Base-by-base conservation (phyloP, 1,140 invertebrate genomes). In the Drosophila aff. region DNA sequence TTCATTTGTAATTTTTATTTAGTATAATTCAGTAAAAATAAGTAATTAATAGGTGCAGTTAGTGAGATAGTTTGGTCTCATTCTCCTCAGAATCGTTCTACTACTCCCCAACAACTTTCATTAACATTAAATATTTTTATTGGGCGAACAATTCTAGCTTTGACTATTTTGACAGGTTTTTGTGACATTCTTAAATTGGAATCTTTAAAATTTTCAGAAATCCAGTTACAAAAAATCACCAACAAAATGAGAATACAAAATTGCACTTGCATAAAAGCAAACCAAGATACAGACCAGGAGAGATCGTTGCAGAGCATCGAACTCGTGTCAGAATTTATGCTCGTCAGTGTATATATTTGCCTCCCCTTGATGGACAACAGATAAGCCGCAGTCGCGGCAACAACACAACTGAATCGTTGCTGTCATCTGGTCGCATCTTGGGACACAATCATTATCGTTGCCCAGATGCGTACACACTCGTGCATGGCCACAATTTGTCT, bases 401-500 rank as follows among this genome's bases (percentile, higher is more conserved):
- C 8, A 72, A 41, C 18, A 40, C 26, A 36, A 47, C 16, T 15
- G 33, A 46, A 40, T 33, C 57, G 36, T 33, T 10, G 26, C 18
- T 69, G 66, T 71, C 68, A 72, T 72, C 66, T 58, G 69, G 36
- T 33, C 43, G 67, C 36, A 72, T 72, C 69, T 72, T 72, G 55
- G 36, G 53, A 71, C 66, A 60, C 53, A 73, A 62, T 65, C 64
- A 82, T 87, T 82, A 82, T 82, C 76, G 76, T 53, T 67, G 65
- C 52, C 61, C 58, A 68, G 75, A 76, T 79, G 83, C 76, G 72
- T 81, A 69, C 76, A 63, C 43, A 73, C 68, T 89, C 80, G 68
- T 87, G 83, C 80, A 80, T 87, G 84, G 44, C 67, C 57, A 82
- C 79, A 86, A 82, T 79, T 82, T 86, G 83, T 82, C 79, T 76